A percentile compares a stretch with the other conserved stretches of the same genome.
These are phyloP conservation scores for Aurelia sp. DNA, from an alignment of 30 jellyfish, hydroid and myxozoan genomes.

Conservation along the genomic window DNA sequence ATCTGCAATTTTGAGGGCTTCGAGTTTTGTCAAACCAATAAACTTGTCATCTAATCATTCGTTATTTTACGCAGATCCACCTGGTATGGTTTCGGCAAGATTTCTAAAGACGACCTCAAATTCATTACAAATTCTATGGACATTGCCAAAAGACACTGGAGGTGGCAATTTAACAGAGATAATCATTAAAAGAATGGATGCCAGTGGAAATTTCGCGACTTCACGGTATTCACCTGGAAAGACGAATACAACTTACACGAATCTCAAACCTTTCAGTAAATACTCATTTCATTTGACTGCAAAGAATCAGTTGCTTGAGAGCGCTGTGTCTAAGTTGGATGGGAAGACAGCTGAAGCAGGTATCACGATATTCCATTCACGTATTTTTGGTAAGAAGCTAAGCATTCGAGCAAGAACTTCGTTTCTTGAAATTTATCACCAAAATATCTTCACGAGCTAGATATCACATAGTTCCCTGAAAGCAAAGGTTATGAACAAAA, in stretches of 20 bases:
- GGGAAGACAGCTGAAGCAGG: constrained; percentile 73
- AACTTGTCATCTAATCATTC: too few species aligned
- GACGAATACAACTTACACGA: constrained; percentile 9
- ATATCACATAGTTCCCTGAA: too few species aligned
- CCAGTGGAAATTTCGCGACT: neutral
- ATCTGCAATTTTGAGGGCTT: too few species aligned
- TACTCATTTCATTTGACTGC: constrained; percentile 55
- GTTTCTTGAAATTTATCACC: too few species aligned
- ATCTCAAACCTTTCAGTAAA: constrained; percentile 54
- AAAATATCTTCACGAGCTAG: too few species aligned
- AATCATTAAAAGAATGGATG: neutral
- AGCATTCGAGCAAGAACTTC: neutral
- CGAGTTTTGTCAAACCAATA: too few species aligned
- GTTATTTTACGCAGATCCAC: constrained; percentile 48
- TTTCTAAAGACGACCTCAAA: constrained; percentile 16
- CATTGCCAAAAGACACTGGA: constrained; percentile 68
- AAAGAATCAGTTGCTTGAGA: constrained; percentile 50
- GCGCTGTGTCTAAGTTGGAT: constrained; percentile 14
- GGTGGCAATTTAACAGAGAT: constrained; percentile 32
- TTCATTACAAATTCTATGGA: constrained; percentile 27
- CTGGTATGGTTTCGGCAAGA: constrained; percentile 51
- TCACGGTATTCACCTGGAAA: neutral
- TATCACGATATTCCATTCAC: neutral
- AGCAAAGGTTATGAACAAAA: too few species aligned
- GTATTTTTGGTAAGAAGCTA: neutral